Conservation (phyloP, 2,113 vertebrate species). For the Plecotus auritus region DNA sequence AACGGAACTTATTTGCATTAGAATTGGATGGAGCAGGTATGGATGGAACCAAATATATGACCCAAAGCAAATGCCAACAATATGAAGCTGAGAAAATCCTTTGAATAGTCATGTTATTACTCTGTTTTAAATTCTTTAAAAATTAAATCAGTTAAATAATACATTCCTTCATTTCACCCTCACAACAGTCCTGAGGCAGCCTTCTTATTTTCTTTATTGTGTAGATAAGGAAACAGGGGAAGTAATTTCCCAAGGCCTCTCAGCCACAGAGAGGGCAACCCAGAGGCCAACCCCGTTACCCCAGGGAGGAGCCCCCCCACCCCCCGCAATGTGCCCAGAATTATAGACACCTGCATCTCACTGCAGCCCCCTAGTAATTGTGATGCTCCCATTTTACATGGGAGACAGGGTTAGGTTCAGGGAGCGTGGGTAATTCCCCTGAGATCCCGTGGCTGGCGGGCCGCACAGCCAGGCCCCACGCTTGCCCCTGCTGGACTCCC, state of each 20-base stretch:
- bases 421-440: not conserved
- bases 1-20: not conserved
- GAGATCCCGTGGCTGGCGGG: rapidly evolving
- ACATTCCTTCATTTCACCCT: not conserved
- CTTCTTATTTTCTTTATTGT: not conserved
- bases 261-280: not conserved
- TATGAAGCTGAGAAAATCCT: not conserved
- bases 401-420: not conserved
- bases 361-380: not conserved
- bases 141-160: not conserved
- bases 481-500: too few species aligned
- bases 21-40: not conserved
- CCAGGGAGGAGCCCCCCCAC: too few species aligned
- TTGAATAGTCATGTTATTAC: rapidly evolving
- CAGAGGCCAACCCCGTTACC: rapidly evolving
- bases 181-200: rapidly evolving
- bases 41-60: not conserved
- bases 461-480: rapidly evolving
- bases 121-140: not conserved
- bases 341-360: not conserved
- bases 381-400: rapidly evolving
- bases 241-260: too few species aligned
- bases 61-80: not conserved
- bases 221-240: not conserved
- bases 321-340: not conserved